Conservation (phyloP, 2,888 invertebrate genomes). For the Acleris emargana region DNA sequence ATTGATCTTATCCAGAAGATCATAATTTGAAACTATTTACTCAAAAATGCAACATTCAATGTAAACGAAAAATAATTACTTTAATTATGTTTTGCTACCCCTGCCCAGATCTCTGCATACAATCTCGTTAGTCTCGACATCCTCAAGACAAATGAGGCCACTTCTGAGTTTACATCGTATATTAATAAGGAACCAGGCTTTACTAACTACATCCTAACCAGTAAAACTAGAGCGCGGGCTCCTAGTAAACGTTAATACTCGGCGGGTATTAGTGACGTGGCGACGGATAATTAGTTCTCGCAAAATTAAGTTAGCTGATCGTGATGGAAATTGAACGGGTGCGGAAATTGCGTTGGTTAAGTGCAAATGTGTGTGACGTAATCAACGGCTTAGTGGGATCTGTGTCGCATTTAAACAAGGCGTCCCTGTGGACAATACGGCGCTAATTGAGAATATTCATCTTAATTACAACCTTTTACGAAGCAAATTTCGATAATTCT, state of each 20-base stretch:
- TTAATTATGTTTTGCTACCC: constrained; percentile 14
- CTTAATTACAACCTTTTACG: too few relatives aligned
- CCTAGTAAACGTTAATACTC: constrained; percentile 9
- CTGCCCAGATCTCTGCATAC: constrained; percentile 39
- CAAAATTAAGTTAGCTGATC: constrained; percentile 52
- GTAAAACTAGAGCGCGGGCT: constrained; percentile 16
- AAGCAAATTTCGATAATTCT: too few relatives aligned
- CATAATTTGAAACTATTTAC: too few relatives aligned
- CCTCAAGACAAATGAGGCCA: constrained; percentile 46
- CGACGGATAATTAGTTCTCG: constrained; percentile 49
- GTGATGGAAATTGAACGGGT: constrained; percentile 41
- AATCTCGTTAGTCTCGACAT: constrained; percentile 45
- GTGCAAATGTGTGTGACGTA: constrained; percentile 26
- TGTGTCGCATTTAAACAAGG: constrained; percentile 3
- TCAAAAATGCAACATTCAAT: too few relatives aligned
- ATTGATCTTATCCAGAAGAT: too few relatives aligned
- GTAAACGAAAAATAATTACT: not conserved
- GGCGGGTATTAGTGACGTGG: constrained; percentile 38
- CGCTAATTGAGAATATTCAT: not conserved
- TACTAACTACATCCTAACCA: constrained; percentile 31
- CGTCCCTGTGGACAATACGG: not conserved
- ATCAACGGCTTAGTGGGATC: constrained; percentile 19
- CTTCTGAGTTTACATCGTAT: constrained; percentile 49
- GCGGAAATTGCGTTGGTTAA: constrained; percentile 34
- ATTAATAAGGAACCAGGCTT: constrained; percentile 48